Conservation (phyloP, 1,140 invertebrate species). For the Chelonus insularis region DNA sequence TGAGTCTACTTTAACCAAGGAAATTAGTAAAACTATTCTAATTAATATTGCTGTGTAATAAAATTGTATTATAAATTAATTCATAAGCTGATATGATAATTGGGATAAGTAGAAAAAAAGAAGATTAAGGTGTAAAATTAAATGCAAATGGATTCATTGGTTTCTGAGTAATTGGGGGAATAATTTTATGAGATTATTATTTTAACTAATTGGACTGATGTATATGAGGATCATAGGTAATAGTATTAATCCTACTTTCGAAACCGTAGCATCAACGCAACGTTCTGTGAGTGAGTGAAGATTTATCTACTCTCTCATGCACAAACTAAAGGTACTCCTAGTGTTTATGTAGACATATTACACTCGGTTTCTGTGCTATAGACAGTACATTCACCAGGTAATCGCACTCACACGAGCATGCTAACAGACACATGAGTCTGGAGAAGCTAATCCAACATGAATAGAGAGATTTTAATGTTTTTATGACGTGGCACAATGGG, state of each 20-base stretch:
- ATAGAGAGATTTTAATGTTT: constrained; percentile 62
- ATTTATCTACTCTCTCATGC: not conserved
- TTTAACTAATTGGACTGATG: constrained; percentile 43
- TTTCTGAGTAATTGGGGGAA: not conserved
- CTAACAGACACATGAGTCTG: constrained; percentile 17
- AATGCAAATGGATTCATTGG: constrained; percentile 15
- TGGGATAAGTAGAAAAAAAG: too few species aligned
- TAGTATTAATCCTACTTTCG: constrained; percentile 47
- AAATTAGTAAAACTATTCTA: too few species aligned
- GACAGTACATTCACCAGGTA: constrained; percentile 23
- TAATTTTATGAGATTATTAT: not conserved
- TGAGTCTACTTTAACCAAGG: too few species aligned
- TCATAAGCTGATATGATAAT: too few species aligned
- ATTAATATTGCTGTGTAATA: too few species aligned
- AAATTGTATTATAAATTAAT: too few species aligned
- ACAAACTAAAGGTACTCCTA: not conserved
- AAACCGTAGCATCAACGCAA: constrained; percentile 15
- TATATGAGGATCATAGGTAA: constrained; percentile 38
- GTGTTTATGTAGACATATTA: constrained; percentile 22
- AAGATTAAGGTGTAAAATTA: not conserved
- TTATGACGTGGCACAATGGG: constrained; percentile 57
- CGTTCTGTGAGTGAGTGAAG: too few species aligned
- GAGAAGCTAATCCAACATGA: constrained; percentile 53
- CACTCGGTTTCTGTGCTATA: constrained; percentile 23
- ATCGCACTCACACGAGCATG: constrained; percentile 34